Conservation (phyloP, 2,113 vertebrate species). For the Lontra canadensis region DNA sequence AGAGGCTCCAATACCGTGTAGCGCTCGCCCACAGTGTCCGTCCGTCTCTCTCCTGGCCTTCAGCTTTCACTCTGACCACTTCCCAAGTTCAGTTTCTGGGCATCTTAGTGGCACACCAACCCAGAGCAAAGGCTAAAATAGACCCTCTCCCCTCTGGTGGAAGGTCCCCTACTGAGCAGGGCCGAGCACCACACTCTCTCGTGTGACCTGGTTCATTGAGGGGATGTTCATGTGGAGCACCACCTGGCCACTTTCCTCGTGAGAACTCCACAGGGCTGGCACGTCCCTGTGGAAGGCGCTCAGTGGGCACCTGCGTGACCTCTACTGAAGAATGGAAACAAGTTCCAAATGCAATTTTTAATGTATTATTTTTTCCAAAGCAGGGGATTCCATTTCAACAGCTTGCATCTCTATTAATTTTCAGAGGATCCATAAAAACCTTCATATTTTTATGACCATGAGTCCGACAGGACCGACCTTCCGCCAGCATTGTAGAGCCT, state of each 20-base stretch:
- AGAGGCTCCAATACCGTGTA: no score
- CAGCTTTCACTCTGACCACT: not conserved
- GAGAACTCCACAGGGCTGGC: not conserved
- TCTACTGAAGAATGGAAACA: not conserved
- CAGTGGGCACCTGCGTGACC: not conserved
- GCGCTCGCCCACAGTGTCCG: no score
- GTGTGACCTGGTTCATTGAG: not conserved
- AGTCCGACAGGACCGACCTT: constrained; percentile 75
- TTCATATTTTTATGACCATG: constrained; percentile 79
- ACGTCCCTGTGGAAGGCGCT: not conserved
- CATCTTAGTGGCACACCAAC: not conserved
- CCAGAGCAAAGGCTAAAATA: not conserved
- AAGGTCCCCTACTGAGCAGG: not conserved
- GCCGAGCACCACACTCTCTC: not conserved
- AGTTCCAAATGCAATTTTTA: not conserved
- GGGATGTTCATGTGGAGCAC: not conserved
- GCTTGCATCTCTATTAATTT: not conserved
- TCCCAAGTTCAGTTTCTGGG: not conserved
- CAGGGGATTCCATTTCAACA: constrained; percentile 10
- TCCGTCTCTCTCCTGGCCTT: not conserved
- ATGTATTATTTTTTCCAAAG: not conserved
- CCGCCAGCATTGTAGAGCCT: constrained; percentile 67
- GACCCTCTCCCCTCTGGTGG: not conserved
- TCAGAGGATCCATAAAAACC: constrained; percentile 79
- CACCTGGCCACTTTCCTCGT: not conserved